A percentile compares a stretch with the other conserved stretches of the same genome.
phyloP scores from a whole-genome alignment of 2,797 vertebrate genomes.

The Poeciliopsis paucimaculata region DNA sequence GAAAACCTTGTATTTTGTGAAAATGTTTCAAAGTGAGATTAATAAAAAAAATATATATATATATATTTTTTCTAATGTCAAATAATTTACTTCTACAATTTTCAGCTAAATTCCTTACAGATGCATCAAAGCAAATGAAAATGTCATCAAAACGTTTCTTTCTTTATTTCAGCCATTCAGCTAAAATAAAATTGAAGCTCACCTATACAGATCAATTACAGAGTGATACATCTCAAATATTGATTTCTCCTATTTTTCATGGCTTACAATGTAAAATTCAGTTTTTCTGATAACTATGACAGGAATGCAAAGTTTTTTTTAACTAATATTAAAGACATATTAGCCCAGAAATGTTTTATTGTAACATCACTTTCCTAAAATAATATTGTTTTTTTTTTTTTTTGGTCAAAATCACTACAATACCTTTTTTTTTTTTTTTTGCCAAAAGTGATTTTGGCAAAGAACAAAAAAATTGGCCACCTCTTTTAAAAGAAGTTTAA shows the following conservation, averaged over 20 bases:
- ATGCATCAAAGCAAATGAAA: neutral
- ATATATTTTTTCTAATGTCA: neutral
- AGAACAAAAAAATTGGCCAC: too few species aligned
- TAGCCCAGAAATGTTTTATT: neutral
- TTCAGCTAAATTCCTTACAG: neutral
- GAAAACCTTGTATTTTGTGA: slow-evolving; percentile 11
- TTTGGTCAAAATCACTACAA: too few species aligned
- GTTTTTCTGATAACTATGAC: neutral
- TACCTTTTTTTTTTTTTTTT: too few species aligned
- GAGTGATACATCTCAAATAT: neutral
- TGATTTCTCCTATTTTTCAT: neutral
- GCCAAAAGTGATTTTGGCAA: too few species aligned
- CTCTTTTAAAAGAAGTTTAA: too few species aligned
- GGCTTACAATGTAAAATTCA: too few species aligned
- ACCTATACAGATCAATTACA: neutral
- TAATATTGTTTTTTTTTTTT: neutral
- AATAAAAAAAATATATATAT: neutral
- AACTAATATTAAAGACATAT: neutral
- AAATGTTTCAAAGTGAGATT: neutral
- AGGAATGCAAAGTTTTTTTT: neutral
- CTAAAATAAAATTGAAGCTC: neutral
- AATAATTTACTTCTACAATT: neutral
- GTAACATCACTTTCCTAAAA: neutral
- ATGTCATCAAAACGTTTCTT: neutral
- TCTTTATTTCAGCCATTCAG: neutral